These are phyloP conservation scores for Ovibos moschatus DNA, from an alignment of 2,113 vertebrate species.

Conservation along the genomic window DNA sequence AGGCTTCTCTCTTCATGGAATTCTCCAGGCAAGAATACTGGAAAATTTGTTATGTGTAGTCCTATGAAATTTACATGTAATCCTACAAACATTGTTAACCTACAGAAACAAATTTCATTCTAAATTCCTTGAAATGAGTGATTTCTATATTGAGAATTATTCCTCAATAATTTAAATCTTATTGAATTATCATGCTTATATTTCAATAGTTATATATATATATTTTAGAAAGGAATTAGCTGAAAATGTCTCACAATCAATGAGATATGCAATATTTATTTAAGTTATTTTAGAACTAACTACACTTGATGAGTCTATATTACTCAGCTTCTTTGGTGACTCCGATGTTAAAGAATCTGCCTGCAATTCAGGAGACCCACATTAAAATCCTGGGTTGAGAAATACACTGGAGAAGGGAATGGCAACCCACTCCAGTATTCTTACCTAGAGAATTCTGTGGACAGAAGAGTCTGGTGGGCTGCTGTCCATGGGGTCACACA, in stretches of 20 bases:
- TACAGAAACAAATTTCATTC: neutral
- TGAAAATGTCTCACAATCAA: neutral
- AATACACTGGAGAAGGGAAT: neutral
- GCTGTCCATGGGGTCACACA: neutral
- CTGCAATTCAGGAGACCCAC: neutral
- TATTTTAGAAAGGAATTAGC: neutral
- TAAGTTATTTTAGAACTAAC: neutral
- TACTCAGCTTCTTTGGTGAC: neutral
- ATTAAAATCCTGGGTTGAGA: neutral
- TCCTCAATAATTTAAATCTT: neutral
- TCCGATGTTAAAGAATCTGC: neutral
- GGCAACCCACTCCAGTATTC: neutral
- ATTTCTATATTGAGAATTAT: neutral
- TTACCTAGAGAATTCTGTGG: neutral
- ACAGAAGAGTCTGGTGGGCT: neutral
- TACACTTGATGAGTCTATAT: neutral
- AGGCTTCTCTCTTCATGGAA: neutral
- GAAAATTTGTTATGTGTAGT: neutral
- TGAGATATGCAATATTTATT: neutral
- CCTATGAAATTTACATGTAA: neutral
- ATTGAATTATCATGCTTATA: neutral
- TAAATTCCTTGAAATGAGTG: neutral
- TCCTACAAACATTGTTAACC: neutral
- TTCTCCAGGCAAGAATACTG: neutral
- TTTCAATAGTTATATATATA: neutral